Conservation (phyloP, 2,113 vertebrate genomes). For the Marmota monax region DNA sequence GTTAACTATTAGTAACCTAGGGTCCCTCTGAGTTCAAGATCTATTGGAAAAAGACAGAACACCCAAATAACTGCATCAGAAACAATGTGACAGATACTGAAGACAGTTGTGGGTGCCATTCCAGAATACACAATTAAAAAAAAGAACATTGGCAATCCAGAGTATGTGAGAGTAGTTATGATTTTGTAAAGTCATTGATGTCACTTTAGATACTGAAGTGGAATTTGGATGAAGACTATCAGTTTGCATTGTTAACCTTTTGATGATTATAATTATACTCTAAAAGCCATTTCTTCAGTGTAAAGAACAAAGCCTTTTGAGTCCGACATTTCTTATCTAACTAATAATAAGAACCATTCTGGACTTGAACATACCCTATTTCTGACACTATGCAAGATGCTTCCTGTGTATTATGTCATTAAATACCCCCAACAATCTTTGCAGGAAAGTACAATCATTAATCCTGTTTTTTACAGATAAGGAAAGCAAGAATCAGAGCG, state of each 20-base stretch:
- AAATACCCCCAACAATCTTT: not conserved
- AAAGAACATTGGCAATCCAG: not conserved
- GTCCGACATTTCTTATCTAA: not conserved
- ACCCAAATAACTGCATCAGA: conserved; percentile 6
- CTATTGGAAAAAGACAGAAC: conserved; percentile 16
- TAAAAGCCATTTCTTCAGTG: conserved; percentile 8
- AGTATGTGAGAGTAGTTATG: not conserved
- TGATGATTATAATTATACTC: not conserved
- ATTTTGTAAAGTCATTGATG: not conserved
- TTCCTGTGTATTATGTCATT: conserved; percentile 21
- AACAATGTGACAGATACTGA: not conserved
- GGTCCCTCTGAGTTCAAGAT: not conserved
- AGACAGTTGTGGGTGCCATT: not conserved
- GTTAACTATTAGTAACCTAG: conserved; percentile 32
- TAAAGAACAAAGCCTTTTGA: conserved; percentile 19
- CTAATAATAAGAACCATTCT: not conserved
- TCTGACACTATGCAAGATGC: not conserved
- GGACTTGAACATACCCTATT: conserved; percentile 1
- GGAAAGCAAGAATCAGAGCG: conserved; percentile 43
- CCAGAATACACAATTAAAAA: not conserved
- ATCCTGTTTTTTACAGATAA: conserved; percentile 27
- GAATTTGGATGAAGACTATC: conserved; percentile 16
- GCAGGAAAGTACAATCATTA: not conserved
- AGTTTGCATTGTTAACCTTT: not conserved
- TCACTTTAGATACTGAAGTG: not conserved